Base-by-base conservation (phyloP, 2,888 invertebrate species). In the Tribolium freemani region DNA sequence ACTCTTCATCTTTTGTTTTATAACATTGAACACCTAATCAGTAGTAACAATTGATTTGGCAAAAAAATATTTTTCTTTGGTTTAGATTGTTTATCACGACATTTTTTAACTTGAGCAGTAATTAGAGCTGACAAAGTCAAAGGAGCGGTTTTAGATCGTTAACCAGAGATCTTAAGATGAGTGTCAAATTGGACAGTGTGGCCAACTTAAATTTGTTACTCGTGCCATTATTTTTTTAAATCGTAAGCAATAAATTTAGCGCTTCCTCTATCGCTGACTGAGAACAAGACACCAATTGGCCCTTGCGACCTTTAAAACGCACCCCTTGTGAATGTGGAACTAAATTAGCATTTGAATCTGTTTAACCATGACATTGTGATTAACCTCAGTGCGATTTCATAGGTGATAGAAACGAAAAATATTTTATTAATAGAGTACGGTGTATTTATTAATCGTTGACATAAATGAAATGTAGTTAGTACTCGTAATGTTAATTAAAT, bases 301-400 rank as follows among this genome's bases (percentile, higher is more conserved):
- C 38, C 38, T 38, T 38, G n/a, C 38, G 38, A 38, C 38, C 8
- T 38, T 38, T 8, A 38, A 9, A 38, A n/a, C 38, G 8, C 38
- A 38, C 38, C 38, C 38, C 8, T 38, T 26, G 26, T 26, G 16
- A 16, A 16, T 2, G 16, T 16, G 16, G 9, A 38, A 38, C 1
- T 38, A 11, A 51, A 30, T 26, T 21, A 10, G 48, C 44, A 58
- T 60, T 21, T 11, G 51, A 8, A 63, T 54, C 45, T 45, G 30
- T 48, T 31, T 53, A 57, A 68, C 30, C 48, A 45, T 53, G 16
- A 60, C 61, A 61, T 69, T 69, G 69, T 69, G 69, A 69, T 69
- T 61, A 60, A 69, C 60, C 69, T 69, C 69, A 69, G 69, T 56
- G 69, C 69, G 53, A 54, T 69, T 68, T 69, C 53, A 63, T 10